Percentiles rank a stretch among this genome's conserved stretches.
Conservation (phyloP, 1,140 invertebrate genomes). For the Cryptotermes secundus region DNA sequence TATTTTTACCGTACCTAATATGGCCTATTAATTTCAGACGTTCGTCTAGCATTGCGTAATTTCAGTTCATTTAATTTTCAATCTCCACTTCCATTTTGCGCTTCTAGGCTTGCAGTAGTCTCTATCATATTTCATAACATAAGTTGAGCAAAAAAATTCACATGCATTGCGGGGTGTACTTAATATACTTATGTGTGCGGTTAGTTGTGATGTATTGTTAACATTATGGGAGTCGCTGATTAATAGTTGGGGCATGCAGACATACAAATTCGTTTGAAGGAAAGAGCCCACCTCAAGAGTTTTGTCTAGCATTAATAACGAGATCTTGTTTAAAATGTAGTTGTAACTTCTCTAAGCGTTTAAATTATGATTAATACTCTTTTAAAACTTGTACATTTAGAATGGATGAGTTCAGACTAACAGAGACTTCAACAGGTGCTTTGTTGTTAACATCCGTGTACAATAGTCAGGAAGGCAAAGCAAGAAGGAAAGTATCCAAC, state of each 20-base stretch:
- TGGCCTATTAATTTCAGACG: no score
- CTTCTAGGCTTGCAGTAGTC: no score
- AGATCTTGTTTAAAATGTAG: conserved; percentile 8
- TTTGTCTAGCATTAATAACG: neutral
- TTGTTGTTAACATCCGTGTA: neutral
- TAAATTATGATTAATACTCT: neutral
- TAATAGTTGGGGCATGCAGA: neutral
- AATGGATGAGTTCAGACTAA: neutral
- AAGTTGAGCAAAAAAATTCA: no score
- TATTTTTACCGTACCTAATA: no score
- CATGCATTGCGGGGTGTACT: no score
- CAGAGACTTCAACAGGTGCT: conserved; percentile 4
- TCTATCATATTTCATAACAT: no score
- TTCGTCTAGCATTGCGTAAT: no score
- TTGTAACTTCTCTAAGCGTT: neutral
- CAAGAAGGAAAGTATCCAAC: no score
- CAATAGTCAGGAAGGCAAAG: no score
- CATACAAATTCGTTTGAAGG: neutral
- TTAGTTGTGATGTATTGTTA: neutral
- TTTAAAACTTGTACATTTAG: neutral
- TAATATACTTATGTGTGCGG: neutral
- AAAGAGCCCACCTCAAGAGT: neutral
- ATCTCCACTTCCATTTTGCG: no score
- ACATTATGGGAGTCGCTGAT: neutral
- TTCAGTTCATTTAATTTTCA: no score